Conservation (phyloP, 2,113 vertebrate species). For the Calypte anna region DNA sequence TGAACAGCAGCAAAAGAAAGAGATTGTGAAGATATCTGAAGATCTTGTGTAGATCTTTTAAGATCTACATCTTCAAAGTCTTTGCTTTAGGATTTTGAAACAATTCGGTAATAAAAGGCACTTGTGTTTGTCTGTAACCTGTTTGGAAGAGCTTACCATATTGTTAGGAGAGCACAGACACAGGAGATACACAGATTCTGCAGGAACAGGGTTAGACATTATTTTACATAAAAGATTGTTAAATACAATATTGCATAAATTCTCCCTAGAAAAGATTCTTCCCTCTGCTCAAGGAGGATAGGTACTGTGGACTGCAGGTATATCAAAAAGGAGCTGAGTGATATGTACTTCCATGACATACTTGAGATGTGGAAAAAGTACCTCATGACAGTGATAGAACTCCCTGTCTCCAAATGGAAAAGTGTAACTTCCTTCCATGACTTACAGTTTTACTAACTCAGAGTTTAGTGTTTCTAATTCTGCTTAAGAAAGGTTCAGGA, state of each 20-base stretch:
- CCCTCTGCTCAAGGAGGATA: background rate
- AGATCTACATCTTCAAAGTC: background rate
- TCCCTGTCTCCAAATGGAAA: background rate
- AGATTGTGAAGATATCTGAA: too few species aligned
- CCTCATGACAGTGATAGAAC: background rate
- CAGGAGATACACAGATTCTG: background rate
- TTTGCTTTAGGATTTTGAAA: background rate
- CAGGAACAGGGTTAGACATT: background rate
- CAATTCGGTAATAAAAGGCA: background rate
- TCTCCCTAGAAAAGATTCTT: background rate
- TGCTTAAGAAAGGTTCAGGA: background rate
- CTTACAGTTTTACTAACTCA: background rate
- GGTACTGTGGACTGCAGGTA: background rate
- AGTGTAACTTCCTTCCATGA: background rate
- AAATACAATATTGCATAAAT: background rate
- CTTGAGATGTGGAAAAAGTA: background rate
- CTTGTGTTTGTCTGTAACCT: background rate
- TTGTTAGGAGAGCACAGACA: background rate
- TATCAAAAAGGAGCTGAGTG: background rate
- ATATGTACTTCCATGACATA: fast-evolving
- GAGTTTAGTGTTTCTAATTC: background rate
- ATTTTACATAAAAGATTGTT: background rate
- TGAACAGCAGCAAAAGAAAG: background rate
- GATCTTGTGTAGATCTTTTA: too few species aligned
- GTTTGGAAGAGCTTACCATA: background rate